A percentile compares a stretch with the other conserved stretches of the same genome.
phyloP scores from a whole-genome alignment of 2,888 invertebrate species.

The Zaprionus bogoriensis region DNA sequence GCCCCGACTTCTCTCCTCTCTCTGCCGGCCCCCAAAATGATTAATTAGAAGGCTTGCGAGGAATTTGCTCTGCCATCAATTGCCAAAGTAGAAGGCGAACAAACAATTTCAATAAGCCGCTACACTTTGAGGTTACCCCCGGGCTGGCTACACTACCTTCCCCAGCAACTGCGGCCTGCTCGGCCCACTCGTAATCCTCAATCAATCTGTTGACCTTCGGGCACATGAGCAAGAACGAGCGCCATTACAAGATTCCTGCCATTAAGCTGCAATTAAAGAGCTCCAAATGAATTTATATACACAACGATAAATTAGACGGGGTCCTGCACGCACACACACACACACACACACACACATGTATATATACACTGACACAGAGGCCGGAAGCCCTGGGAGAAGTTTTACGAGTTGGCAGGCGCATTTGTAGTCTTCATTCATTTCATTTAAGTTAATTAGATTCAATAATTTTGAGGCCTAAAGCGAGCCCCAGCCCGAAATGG shows the following conservation, averaged over 20 bases:
- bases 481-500: constrained; percentile 58
- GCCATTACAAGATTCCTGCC: constrained; percentile 65
- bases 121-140: constrained; percentile 2
- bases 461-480: constrained; percentile 76
- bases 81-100: constrained; percentile 34
- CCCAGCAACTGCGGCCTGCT: not conserved
- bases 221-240: not conserved
- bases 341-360: constrained; percentile 18
- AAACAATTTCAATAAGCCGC: constrained; percentile 59
- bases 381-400: constrained; percentile 18
- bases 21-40: constrained; percentile 41
- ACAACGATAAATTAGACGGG: constrained; percentile 69
- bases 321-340: not conserved
- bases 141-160: no score
- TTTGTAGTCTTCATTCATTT: constrained; percentile 76
- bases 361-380: not conserved
- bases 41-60: constrained; percentile 63
- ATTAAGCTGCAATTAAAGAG: constrained; percentile 73
- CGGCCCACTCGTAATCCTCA: constrained; percentile 53
- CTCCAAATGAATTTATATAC: constrained; percentile 76
- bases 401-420: constrained; percentile 43
- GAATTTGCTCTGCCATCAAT: constrained; percentile 64
- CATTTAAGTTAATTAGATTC: constrained; percentile 81
- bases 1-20: not conserved
- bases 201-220: constrained; percentile 75